Evolutionary conservation across 2,888 invertebrate genomes (phyloP).

Genomic region (Julus scandinavius): DNA sequence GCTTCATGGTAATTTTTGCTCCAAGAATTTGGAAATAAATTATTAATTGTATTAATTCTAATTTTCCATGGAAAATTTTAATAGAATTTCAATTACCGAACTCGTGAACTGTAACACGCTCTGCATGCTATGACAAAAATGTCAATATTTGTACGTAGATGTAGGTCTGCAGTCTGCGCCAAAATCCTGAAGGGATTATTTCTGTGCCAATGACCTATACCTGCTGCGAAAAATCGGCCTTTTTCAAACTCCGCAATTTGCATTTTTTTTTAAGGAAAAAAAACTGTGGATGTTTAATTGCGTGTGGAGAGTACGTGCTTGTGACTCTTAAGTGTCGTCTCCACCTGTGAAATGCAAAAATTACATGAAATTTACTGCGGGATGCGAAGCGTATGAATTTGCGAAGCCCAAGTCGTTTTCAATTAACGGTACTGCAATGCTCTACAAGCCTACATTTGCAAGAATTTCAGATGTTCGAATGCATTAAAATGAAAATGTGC

Average conservation of each 20-base stretch:
- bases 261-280: not conserved
- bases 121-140: not conserved
- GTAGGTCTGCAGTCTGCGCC: not conserved
- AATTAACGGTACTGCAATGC: too few relatives aligned
- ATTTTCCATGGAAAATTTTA: not conserved
- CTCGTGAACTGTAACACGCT: not conserved
- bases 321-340: not conserved
- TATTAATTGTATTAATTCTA: not conserved
- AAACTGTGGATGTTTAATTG: not conserved
- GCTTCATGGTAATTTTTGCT: not conserved
- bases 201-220: constrained; percentile 27
- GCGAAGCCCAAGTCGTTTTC: not conserved
- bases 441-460: not conserved
- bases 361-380: not conserved
- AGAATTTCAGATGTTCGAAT: not conserved
- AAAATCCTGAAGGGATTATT: not conserved
- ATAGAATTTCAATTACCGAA: not conserved
- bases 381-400: constrained; percentile 2
- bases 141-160: constrained; percentile 10
- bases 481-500: too few relatives aligned
- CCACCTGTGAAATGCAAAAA: not conserved
- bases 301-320: constrained; percentile 26
- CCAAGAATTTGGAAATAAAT: not conserved
- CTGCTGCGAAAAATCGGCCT: not conserved
- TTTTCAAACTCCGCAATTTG: not conserved